These are phyloP conservation scores for Labeo calbasu DNA, from an alignment of 2,797 vertebrate genomes.

Conservation along the genomic window DNA sequence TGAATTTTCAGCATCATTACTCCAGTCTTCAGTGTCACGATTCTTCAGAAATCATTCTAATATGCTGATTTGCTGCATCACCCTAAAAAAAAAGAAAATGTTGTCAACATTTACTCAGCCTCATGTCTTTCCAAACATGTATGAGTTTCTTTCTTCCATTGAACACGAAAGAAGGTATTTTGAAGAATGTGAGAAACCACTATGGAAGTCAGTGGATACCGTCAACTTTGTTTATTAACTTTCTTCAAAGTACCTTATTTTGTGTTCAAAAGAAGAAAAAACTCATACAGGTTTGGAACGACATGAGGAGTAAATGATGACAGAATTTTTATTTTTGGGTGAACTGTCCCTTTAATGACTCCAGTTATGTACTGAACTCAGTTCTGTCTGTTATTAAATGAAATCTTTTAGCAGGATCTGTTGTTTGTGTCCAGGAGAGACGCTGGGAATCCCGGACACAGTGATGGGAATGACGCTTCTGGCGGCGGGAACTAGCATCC, in stretches of 20 bases:
- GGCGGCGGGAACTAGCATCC: slow-evolving; percentile 96
- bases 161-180: too few species aligned
- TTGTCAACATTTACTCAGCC: too few species aligned
- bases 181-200: too few species aligned
- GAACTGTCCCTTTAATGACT: neutral
- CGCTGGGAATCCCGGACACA: slow-evolving; percentile 91
- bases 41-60: too few species aligned
- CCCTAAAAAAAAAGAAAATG: too few species aligned
- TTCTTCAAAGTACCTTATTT: neutral
- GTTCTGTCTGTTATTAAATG: neutral
- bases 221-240: too few species aligned
- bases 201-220: too few species aligned
- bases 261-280: neutral
- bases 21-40: too few species aligned
- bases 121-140: too few species aligned
- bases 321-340: neutral
- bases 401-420: neutral
- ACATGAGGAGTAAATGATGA: neutral
- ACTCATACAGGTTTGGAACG: neutral
- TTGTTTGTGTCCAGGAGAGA: slow-evolving; percentile 83
- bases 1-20: too few species aligned
- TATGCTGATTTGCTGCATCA: too few species aligned
- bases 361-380: neutral
- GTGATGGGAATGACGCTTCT: slow-evolving; percentile 97
- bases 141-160: too few species aligned